These are phyloP conservation scores for Galleria mellonella DNA, from an alignment of 1,140 invertebrate genomes.

Conservation along the genomic window DNA sequence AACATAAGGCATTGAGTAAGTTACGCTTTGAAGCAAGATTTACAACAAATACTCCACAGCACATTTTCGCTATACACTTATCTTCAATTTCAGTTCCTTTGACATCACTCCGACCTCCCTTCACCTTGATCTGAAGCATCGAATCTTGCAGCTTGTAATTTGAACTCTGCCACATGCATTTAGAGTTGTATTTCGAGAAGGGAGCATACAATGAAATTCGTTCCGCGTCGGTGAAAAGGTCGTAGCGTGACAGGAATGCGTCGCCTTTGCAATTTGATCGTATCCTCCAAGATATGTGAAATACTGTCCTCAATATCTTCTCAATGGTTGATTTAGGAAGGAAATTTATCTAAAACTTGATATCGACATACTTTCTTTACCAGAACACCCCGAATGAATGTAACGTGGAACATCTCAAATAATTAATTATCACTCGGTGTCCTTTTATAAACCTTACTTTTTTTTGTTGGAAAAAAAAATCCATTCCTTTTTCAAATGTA, in stretches of 20 bases:
- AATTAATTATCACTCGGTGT: no score
- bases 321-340: not conserved
- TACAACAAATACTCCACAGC: no score
- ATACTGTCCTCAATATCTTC: slow-evolving; percentile 6
- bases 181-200: not conserved
- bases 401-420: no score
- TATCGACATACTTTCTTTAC: no score
- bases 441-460: no score
- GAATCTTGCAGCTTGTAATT: not conserved
- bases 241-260: slow-evolving; percentile 10
- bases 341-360: not conserved
- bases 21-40: no score
- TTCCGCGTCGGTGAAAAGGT: slow-evolving; percentile 3
- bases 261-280: slow-evolving; percentile 12
- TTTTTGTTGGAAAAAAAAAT: no score
- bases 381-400: no score
- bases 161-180: not conserved
- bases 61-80: no score
- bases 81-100: not conserved
- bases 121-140: not conserved
- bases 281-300: slow-evolving; percentile 7
- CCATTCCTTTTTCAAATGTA: no score
- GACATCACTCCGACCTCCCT: slow-evolving; percentile 1
- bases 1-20: no score
- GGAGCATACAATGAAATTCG: slow-evolving; percentile 1